Percentiles rank a stretch among this genome's conserved stretches.
These are phyloP conservation scores for Takifugu ocellatus DNA, from an alignment of 2,797 vertebrate genomes.

Conservation along the genomic window DNA sequence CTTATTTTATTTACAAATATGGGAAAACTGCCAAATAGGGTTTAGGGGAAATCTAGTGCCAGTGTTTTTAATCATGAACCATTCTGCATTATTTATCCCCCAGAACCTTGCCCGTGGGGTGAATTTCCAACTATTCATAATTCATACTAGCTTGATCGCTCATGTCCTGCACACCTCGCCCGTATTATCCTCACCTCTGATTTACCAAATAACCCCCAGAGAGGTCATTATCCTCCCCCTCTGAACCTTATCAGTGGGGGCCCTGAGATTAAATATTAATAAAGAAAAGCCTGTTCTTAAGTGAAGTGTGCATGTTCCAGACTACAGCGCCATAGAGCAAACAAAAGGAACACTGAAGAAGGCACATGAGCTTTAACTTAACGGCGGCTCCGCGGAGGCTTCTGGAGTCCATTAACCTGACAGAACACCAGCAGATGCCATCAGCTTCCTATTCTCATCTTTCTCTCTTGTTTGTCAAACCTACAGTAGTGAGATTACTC, in stretches of 20 bases:
- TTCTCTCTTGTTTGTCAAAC: slow-evolving; percentile 54
- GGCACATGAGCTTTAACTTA: slow-evolving; percentile 3
- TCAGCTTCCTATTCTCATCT: slow-evolving; percentile 30
- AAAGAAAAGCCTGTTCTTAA: slow-evolving; percentile 16
- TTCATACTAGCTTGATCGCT: slow-evolving; percentile 33
- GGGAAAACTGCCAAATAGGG: slow-evolving; percentile 9
- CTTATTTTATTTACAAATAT: too few relatives aligned
- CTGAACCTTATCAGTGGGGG: slow-evolving; percentile 22
- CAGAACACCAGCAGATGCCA: slow-evolving; percentile 43
- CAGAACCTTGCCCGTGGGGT: slow-evolving; percentile 16
- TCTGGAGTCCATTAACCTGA: slow-evolving; percentile 55
- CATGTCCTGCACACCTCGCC: slow-evolving; percentile 29
- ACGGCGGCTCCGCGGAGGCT: slow-evolving; percentile 29
- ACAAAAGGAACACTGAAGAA: not conserved
- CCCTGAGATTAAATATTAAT: slow-evolving; percentile 24
- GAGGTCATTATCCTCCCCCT: slow-evolving; percentile 31
- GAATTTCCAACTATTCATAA: slow-evolving; percentile 28
- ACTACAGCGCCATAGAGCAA: not conserved
- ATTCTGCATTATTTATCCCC: slow-evolving; percentile 23
- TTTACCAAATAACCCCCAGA: slow-evolving; percentile 31
- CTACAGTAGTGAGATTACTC: slow-evolving; percentile 16
- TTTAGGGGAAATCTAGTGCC: slow-evolving; percentile 21
- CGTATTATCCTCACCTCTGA: slow-evolving; percentile 20
- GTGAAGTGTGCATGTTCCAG: not conserved
- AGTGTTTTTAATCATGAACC: slow-evolving; percentile 39